Base-by-base conservation (phyloP, 2,888 invertebrate genomes). In the Dexiosoma caninum region DNA sequence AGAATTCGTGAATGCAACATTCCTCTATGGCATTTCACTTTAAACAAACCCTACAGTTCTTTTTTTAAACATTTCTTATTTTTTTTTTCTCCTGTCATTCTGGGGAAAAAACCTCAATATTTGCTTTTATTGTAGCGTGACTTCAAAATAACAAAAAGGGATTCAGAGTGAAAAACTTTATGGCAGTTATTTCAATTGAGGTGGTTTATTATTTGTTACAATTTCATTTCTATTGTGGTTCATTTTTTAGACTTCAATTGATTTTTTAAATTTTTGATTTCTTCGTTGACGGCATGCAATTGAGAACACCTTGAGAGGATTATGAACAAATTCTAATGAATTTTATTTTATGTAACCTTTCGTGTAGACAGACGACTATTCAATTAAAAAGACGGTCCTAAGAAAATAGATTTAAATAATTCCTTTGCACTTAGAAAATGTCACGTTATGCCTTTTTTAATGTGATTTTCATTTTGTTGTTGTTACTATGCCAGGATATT, bases 241-340 rank as follows among this genome's bases (percentile, higher is more conserved):
- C n/a, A n/a, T n/a, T n/a, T n/a, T n/a, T n/a, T n/a, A n/a, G n/a
- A n/a, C 60, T 42, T 75, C 23, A 46, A 21, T 30, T 59, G n/a
- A n/a, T n/a, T 74, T 32, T 32, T 55, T 62, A 16, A 19, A 32
- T 53, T 27, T 21, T 46, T 62, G 59, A 51, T 46, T 40, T n/a
- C 0, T 64, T 51, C 9, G 71, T 51, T 62, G 62, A n/a, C n/a
- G n/a, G 27, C 37, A 21, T 55, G 30, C 42, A 66, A 62, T 76
- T 62, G n/a, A n/a, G n/a, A 67, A 81, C 76, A 76, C 80, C 66
- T 55, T 69, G 75, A 53, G 60, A 62, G 66, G 62, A 57, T 80
- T 64, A 37, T 12, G 27, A 3, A 44, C 42, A 21, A 27, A 27
- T 27, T 27, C 6, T 27, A 27, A 27, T 27, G 10, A 9, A 37